Evolutionary conservation across 2,888 invertebrate genomes (phyloP).

Genomic region (Merodon equestris): DNA sequence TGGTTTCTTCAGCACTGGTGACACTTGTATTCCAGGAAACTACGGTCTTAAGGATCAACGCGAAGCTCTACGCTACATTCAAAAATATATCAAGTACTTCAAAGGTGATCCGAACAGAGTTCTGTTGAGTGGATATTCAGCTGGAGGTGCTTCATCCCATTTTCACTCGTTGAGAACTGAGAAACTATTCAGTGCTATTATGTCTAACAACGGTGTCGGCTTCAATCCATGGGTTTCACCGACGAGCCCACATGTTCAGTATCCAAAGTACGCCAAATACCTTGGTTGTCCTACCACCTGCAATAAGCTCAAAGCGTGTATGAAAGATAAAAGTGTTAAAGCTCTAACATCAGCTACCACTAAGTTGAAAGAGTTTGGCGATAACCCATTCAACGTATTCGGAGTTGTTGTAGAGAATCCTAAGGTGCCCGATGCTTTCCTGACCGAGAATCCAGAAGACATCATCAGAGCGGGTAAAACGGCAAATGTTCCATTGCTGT

Average conservation of each 20-base stretch:
- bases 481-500: constrained; percentile 85
- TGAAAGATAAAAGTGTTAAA: constrained; percentile 82
- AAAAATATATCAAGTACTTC: constrained; percentile 84
- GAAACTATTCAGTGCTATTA: constrained; percentile 64
- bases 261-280: constrained; percentile 81
- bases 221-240: constrained; percentile 83
- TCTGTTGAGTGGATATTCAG: constrained; percentile 85
- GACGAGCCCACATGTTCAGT: constrained; percentile 80
- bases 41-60: constrained; percentile 87
- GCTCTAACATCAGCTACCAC: constrained; percentile 81
- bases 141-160: constrained; percentile 88
- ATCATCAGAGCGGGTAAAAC: constrained; percentile 82
- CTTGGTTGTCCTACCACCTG: constrained; percentile 83
- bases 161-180: constrained; percentile 84
- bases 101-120: constrained; percentile 86
- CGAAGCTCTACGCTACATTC: constrained; percentile 85
- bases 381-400: constrained; percentile 86
- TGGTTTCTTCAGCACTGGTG: constrained; percentile 88
- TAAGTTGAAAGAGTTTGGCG: constrained; percentile 79
- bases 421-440: constrained; percentile 81
- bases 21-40: constrained; percentile 84
- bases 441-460: constrained; percentile 83
- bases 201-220: constrained; percentile 85
- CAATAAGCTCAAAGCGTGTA: constrained; percentile 82
- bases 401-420: constrained; percentile 84